Conservation (phyloP, 1,140 invertebrate genomes). For the Hycleus phaleratus region DNA sequence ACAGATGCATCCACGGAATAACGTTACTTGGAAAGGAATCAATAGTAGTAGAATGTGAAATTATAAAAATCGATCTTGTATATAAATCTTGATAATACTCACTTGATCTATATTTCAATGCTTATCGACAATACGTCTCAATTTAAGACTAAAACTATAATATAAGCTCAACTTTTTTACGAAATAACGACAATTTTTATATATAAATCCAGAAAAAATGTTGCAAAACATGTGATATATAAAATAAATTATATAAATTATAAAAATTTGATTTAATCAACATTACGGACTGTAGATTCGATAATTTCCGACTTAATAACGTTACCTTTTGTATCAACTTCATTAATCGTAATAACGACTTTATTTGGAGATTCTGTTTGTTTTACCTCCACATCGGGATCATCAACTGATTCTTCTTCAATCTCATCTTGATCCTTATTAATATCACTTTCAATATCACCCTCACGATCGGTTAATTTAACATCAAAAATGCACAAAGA, state of each 20-base stretch:
- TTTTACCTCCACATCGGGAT: background rate
- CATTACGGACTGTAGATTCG: conserved; percentile 27
- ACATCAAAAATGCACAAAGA: conserved; percentile 38
- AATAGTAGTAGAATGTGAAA: conserved; percentile 35
- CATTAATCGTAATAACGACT: conserved; percentile 44
- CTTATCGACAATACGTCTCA: background rate
- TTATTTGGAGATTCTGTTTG: background rate
- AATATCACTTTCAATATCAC: background rate
- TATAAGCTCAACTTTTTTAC: conserved; percentile 28
- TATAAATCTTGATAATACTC: conserved; percentile 11
- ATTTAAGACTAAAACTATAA: conserved; percentile 25
- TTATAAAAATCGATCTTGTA: conserved; percentile 13
- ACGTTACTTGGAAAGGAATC: conserved; percentile 31
- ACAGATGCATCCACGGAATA: conserved; percentile 34
- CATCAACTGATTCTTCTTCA: conserved; percentile 1
- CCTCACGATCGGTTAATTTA: conserved; percentile 34
- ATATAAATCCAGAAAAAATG: no score
- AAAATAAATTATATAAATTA: conserved; percentile 5
- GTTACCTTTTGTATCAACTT: conserved; percentile 47
- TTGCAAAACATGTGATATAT: conserved; percentile 23
- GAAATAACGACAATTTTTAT: background rate
- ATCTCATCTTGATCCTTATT: background rate
- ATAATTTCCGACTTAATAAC: conserved; percentile 44
- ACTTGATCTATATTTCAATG: conserved; percentile 2
- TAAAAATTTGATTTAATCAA: background rate